Evolutionary conservation across 2,113 vertebrate genomes (phyloP).

Genomic region (Solenodon paradoxus): DNA sequence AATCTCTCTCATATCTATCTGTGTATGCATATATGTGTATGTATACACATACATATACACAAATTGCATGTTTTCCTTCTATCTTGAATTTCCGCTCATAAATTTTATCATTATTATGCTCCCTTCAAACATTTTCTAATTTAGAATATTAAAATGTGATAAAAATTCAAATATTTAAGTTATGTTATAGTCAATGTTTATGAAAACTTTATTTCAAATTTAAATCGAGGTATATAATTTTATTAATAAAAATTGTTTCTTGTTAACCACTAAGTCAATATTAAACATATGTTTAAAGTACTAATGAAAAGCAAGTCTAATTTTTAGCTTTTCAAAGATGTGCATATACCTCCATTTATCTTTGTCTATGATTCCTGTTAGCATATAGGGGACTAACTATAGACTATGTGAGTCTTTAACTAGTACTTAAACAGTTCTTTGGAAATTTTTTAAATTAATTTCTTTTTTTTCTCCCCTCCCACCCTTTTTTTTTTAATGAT

Average conservation of each 20-base stretch:
- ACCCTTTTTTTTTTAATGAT: too few relatives aligned
- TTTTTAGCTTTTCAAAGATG: background rate
- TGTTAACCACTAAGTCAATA: background rate
- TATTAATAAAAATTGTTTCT: background rate
- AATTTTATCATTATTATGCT: too few relatives aligned
- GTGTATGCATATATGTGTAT: too few relatives aligned
- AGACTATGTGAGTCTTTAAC: background rate
- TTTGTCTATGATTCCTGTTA: background rate
- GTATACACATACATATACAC: too few relatives aligned
- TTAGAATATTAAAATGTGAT: constrained; percentile 11
- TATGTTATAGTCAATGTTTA: background rate
- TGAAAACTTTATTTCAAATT: background rate
- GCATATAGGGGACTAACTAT: background rate
- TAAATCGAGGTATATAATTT: background rate
- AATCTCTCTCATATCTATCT: too few relatives aligned
- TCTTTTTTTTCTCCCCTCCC: too few relatives aligned
- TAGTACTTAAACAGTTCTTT: background rate
- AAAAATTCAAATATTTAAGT: constrained; percentile 19
- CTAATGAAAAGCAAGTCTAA: background rate
- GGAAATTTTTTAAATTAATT: background rate
- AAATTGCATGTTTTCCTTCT: too few relatives aligned
- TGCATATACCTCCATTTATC: background rate
- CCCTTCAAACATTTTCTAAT: background rate
- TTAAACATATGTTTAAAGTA: constrained; percentile 2
- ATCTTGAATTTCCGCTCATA: too few relatives aligned